Percentiles rank a stretch among this genome's conserved stretches.
phyloP scores from a whole-genome alignment of 1,140 invertebrate genomes.

The Ptiloglossa arizonensis region DNA sequence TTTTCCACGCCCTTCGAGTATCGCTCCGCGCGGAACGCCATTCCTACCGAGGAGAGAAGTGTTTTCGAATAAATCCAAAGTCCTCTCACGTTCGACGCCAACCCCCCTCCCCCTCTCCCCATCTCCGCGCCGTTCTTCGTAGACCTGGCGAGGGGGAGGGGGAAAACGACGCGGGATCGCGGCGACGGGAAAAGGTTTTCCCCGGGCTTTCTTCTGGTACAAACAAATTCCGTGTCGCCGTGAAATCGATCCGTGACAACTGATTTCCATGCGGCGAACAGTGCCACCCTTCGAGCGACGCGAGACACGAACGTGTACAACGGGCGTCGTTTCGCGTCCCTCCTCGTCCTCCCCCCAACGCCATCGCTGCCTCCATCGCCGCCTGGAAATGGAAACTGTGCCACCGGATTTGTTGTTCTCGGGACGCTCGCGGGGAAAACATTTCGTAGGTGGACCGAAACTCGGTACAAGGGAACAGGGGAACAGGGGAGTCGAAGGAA shows the following conservation, averaged over 20 bases:
- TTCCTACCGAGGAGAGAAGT: conserved; percentile 17
- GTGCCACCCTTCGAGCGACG: conserved; percentile 13
- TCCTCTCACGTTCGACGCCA: conserved; percentile 57
- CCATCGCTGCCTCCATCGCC: too few species aligned
- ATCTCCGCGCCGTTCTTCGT: neutral
- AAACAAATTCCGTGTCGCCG: conserved; percentile 61
- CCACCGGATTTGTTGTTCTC: neutral
- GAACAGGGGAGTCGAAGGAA: too few species aligned
- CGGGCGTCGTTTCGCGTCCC: neutral
- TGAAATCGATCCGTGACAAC: conserved; percentile 56
- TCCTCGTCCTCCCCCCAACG: too few species aligned
- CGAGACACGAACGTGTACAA: conserved; percentile 5
- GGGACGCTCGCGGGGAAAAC: too few species aligned
- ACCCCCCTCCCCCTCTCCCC: neutral
- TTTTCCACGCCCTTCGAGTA: conserved; percentile 50
- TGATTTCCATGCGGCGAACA: conserved; percentile 34
- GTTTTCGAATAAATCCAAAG: conserved; percentile 67
- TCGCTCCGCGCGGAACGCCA: conserved; percentile 23
- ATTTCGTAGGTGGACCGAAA: too few species aligned
- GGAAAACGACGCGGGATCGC: conserved; percentile 8
- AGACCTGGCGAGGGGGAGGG: too few species aligned
- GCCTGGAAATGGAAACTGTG: conserved; percentile 1
- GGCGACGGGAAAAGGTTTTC: conserved; percentile 27
- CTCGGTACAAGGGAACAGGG: too few species aligned
- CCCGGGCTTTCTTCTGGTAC: conserved; percentile 35